These are phyloP conservation scores for Argyrosomus japonicus DNA, from an alignment of 2,113 vertebrate genomes.

Conservation along the genomic window DNA sequence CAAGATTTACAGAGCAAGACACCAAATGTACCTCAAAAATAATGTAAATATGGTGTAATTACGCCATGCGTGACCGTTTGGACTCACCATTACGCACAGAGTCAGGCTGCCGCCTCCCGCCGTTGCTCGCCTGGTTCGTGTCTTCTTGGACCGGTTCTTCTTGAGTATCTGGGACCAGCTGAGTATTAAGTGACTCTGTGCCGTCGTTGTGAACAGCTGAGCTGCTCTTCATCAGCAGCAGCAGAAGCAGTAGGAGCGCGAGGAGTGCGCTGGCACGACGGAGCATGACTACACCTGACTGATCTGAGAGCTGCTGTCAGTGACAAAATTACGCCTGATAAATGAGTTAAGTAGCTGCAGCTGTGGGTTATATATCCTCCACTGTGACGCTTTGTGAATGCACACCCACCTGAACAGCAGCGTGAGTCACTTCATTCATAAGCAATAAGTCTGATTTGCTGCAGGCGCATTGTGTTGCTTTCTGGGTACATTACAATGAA, in stretches of 20 bases:
- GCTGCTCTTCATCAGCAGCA: constrained; percentile 17
- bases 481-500: no score
- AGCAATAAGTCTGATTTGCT: no score
- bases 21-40: no score
- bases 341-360: constrained; percentile 25
- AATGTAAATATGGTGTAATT: not conserved
- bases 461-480: no score
- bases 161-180: not conserved
- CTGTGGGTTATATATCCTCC: constrained; percentile 60
- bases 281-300: constrained; percentile 60
- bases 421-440: no score
- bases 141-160: constrained; percentile 50
- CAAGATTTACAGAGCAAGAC: not conserved
- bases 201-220: constrained; percentile 75
- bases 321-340: not conserved
- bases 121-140: constrained; percentile 76
- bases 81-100: constrained; percentile 65
- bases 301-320: not conserved
- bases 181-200: constrained; percentile 62
- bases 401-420: constrained; percentile 38
- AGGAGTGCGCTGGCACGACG: constrained; percentile 37
- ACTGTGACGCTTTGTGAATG: constrained; percentile 10
- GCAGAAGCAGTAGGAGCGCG: constrained; percentile 59
- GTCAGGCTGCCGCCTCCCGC: constrained; percentile 58
- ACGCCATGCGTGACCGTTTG: not conserved